These are phyloP conservation scores for Lingula anatina DNA, from an alignment of 2,888 invertebrate genomes.

Conservation along the genomic window DNA sequence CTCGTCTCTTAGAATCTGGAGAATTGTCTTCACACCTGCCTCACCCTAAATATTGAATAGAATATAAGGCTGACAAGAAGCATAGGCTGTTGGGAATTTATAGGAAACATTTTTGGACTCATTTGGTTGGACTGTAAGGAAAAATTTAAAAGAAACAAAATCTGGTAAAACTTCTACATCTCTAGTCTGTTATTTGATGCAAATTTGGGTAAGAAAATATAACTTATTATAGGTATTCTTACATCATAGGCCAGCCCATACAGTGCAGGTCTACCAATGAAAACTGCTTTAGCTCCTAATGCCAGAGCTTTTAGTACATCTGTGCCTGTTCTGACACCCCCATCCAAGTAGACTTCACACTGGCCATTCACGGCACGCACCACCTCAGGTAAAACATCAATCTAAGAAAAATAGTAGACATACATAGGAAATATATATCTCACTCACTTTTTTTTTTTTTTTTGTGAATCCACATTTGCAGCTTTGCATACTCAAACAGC, in stretches of 20 bases:
- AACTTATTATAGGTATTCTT: no score
- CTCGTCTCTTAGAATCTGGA: slow-evolving; percentile 70
- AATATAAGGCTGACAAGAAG: neutral
- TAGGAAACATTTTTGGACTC: no score
- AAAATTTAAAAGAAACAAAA: no score
- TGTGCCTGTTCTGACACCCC: slow-evolving; percentile 76
- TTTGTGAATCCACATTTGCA: no score
- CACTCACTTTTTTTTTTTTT: no score
- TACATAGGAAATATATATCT: no score
- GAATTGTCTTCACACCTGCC: slow-evolving; percentile 68
- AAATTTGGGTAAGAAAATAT: slow-evolving; percentile 1
- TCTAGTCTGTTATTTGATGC: neutral
- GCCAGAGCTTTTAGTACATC: slow-evolving; percentile 88
- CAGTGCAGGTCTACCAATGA: slow-evolving; percentile 77
- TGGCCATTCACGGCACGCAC: slow-evolving; percentile 65
- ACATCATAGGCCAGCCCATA: slow-evolving; percentile 73
- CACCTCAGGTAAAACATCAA: slow-evolving; percentile 65
- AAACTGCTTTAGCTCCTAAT: slow-evolving; percentile 84
- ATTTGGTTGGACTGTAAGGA: no score
- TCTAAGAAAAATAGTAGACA: slow-evolving; percentile 9
- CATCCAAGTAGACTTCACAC: slow-evolving; percentile 78
- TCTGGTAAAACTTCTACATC: no score
- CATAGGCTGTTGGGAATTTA: neutral
- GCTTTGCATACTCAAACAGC: no score
- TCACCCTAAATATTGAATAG: slow-evolving; percentile 60